A percentile compares a stretch with the other conserved stretches of the same genome.
Conservation (phyloP, 2,113 vertebrate genomes). For the Calypte anna region DNA sequence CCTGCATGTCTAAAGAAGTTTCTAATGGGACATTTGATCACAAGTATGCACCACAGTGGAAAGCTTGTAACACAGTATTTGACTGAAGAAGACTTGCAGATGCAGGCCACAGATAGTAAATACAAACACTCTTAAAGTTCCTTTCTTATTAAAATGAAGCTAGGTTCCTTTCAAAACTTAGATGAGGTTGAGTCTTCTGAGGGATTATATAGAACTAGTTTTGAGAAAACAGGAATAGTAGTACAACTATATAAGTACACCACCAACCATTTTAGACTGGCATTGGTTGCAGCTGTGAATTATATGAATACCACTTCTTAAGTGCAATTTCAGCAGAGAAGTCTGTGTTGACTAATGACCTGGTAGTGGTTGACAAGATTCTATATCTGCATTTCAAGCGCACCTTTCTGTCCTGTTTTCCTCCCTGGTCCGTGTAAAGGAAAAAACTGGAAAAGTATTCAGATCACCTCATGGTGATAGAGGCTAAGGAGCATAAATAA, state of each 20-base stretch:
- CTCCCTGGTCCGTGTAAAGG: not conserved
- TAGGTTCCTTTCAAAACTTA: not conserved
- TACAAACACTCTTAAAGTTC: not conserved
- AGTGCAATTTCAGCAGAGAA: not conserved
- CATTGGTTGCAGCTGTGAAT: not conserved
- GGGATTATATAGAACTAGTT: not conserved
- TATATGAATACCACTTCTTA: not conserved
- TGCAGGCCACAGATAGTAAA: not conserved
- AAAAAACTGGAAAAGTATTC: not conserved
- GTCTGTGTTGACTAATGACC: not conserved
- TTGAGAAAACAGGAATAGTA: not conserved
- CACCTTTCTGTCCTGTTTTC: not conserved
- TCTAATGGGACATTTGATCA: slow-evolving; percentile 58
- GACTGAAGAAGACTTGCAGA: not conserved
- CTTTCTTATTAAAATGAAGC: no score
- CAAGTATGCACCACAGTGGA: not conserved
- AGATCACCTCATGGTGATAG: not conserved
- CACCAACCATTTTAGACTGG: not conserved
- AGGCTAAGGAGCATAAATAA: not conserved
- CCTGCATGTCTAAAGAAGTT: slow-evolving; percentile 61
- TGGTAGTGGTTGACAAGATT: not conserved
- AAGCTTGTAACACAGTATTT: not conserved
- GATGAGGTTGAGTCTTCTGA: not conserved
- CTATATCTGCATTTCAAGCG: not conserved
- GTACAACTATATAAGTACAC: not conserved